These are phyloP conservation scores for Hemibagrus guttatus DNA, from an alignment of 2,797 vertebrate genomes.

Conservation along the genomic window DNA sequence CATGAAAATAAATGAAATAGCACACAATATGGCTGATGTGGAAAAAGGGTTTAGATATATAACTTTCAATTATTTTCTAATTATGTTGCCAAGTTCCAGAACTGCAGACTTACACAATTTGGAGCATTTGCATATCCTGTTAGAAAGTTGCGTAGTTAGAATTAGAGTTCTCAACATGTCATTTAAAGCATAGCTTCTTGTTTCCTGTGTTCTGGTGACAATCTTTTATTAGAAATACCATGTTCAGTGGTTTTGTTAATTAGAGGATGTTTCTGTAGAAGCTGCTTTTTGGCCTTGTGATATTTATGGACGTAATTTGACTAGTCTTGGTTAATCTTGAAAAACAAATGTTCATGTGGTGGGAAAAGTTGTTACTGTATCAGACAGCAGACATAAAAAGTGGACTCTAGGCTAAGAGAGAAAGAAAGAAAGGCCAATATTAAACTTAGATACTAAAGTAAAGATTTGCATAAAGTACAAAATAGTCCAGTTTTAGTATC, in stretches of 20 bases:
- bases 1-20: background rate
- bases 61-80: background rate
- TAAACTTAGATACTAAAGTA: background rate
- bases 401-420: background rate
- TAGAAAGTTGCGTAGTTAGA: background rate
- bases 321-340: background rate
- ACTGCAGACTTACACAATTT: background rate
- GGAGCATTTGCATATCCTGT: background rate
- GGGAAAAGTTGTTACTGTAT: background rate
- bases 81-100: constrained; percentile 1
- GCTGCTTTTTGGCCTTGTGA: background rate
- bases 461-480: background rate
- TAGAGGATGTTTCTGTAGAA: background rate
- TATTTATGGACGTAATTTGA: background rate
- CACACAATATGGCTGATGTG: background rate
- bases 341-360: background rate
- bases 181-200: background rate
- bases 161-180: background rate
- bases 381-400: background rate
- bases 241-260: background rate
- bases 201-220: background rate
- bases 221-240: background rate
- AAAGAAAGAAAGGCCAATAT: background rate
- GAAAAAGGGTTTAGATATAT: background rate
- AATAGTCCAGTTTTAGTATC: background rate